A percentile compares a stretch with the other conserved stretches of the same genome.
Evolutionary conservation across 2,113 vertebrate genomes (phyloP).

Genomic region (Tachuris rubrigastra): DNA sequence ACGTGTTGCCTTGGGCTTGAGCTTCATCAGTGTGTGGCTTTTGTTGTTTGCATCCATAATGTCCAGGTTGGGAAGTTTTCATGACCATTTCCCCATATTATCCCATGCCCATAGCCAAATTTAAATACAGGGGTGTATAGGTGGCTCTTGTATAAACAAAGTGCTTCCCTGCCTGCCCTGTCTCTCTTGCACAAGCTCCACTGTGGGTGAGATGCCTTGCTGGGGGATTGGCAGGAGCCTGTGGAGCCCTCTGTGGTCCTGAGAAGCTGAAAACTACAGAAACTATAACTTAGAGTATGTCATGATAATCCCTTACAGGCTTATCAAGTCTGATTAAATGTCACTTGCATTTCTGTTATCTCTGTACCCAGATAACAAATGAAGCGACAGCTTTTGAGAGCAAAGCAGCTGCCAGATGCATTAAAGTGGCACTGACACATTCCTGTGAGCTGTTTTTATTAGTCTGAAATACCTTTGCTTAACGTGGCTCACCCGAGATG

Average conservation of each 20-base stretch:
- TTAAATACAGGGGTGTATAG: neutral
- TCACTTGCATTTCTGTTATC: neutral
- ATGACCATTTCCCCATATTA: neutral
- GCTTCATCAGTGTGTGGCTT: fast-evolving
- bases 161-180: neutral
- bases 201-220: neutral
- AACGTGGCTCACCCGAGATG: neutral
- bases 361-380: neutral
- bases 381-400: neutral
- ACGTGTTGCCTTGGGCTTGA: fast-evolving
- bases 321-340: neutral
- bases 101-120: neutral
- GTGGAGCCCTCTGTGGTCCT: neutral
- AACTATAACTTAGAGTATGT: neutral
- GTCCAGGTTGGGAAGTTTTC: neutral
- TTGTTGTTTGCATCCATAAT: neutral
- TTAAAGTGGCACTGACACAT: neutral
- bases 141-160: neutral
- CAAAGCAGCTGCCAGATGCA: neutral
- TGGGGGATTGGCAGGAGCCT: fast-evolving
- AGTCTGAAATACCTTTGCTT: neutral
- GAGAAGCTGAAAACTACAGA: neutral
- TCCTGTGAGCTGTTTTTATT: neutral
- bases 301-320: neutral
- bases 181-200: fast-evolving